Percentiles rank a stretch among this genome's conserved stretches.
Evolutionary conservation across 2,113 vertebrate genomes (phyloP).

Genomic region (Macrotus californicus): DNA sequence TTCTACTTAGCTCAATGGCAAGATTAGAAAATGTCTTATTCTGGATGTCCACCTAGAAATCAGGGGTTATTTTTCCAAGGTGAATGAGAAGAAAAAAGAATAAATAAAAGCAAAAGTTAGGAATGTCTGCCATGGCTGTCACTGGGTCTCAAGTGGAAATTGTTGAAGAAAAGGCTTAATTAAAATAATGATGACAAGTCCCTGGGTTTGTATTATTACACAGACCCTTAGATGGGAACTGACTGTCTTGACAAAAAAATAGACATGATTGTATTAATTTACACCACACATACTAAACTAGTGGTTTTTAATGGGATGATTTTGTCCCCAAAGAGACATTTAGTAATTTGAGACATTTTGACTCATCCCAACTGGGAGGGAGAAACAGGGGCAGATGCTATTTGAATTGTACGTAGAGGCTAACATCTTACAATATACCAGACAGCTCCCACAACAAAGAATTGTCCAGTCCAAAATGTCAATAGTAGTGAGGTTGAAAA

Average conservation of each 20-base stretch:
- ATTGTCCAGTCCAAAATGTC: neutral
- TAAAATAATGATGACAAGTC: neutral
- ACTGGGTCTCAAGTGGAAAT: neutral
- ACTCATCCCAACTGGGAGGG: neutral
- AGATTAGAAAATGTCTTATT: neutral
- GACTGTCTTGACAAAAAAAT: neutral
- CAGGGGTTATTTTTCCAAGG: neutral
- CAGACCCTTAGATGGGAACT: neutral
- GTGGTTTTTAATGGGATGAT: neutral
- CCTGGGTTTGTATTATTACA: neutral
- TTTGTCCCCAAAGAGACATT: neutral
- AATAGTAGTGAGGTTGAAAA: neutral
- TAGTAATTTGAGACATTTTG: neutral
- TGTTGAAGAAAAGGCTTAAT: neutral
- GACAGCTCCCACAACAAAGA: neutral
- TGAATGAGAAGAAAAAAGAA: neutral
- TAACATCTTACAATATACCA: neutral
- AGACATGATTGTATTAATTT: neutral
- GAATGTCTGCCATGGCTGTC: neutral
- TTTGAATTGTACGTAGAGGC: neutral
- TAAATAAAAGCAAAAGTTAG: neutral
- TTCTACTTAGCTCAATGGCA: neutral
- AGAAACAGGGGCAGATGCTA: neutral
- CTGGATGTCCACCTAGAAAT: neutral
- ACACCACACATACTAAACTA: neutral